Percentiles rank a stretch among this genome's conserved stretches.
Evolutionary conservation across 2,888 invertebrate species (phyloP).

Genomic region (Parnassius glacialis): DNA sequence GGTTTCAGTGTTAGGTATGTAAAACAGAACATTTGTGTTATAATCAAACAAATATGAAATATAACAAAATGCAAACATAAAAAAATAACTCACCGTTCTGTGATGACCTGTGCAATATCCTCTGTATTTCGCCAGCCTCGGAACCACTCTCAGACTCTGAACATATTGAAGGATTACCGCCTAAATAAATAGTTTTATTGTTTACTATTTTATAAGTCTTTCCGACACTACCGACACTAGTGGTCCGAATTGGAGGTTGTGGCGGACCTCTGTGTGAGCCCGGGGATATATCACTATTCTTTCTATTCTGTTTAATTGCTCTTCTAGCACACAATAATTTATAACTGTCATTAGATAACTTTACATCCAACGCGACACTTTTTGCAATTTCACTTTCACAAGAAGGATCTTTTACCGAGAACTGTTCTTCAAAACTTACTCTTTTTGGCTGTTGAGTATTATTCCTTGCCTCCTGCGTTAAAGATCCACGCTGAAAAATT

Average conservation of each 20-base stretch:
- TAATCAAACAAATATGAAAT: too few relatives aligned
- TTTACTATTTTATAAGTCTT: conserved; percentile 42
- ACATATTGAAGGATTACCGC: conserved; percentile 47
- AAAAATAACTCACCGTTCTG: conserved; percentile 37
- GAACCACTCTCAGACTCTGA: conserved; percentile 87
- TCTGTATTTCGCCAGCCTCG: conserved; percentile 86
- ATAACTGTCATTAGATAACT: conserved; percentile 34
- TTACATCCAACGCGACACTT: conserved; percentile 34
- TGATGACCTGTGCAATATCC: conserved; percentile 73
- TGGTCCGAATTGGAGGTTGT: conserved; percentile 61
- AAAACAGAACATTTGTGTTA: too few relatives aligned
- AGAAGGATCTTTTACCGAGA: conserved; percentile 29
- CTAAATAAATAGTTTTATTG: conserved; percentile 39
- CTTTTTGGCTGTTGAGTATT: conserved; percentile 47
- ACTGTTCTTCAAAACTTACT: conserved; percentile 57
- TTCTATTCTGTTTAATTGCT: conserved; percentile 30
- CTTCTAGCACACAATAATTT: conserved; percentile 33
- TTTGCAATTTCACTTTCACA: conserved; percentile 27
- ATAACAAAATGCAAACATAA: neutral
- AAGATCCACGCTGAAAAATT: conserved; percentile 45
- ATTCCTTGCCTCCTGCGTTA: conserved; percentile 38
- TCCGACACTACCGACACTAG: conserved; percentile 50
- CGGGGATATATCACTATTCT: conserved; percentile 26
- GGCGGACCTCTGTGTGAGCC: conserved; percentile 46
- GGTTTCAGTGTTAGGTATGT: too few relatives aligned